phyloP scores from a whole-genome alignment of 2,797 vertebrate genomes.

The Amniataba percoides region DNA sequence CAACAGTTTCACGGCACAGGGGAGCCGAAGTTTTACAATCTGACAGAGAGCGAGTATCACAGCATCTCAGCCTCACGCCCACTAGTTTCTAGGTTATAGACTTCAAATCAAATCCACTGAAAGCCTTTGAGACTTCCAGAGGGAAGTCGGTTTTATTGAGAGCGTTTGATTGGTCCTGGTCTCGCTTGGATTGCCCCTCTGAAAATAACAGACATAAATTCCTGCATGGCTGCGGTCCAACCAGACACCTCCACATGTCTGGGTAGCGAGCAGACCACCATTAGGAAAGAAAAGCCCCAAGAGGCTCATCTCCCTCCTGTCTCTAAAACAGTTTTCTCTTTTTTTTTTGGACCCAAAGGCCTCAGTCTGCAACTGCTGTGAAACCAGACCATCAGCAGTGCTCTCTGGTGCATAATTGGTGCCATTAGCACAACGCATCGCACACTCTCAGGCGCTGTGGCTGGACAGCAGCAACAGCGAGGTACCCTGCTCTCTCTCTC shows the following conservation, averaged over 20 bases:
- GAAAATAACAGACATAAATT: slow-evolving; percentile 79
- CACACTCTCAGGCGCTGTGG: slow-evolving; percentile 53
- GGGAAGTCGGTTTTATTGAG: slow-evolving; percentile 72
- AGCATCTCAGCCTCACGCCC: slow-evolving; percentile 51
- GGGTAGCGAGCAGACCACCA: slow-evolving; percentile 42
- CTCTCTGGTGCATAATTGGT: slow-evolving; percentile 79
- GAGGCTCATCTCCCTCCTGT: slow-evolving; percentile 55
- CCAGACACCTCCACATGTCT: slow-evolving; percentile 69
- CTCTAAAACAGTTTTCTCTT: slow-evolving; percentile 18
- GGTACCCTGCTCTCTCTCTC: slow-evolving; percentile 32
- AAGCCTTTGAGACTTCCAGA: slow-evolving; percentile 66
- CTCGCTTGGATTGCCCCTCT: slow-evolving; percentile 66
- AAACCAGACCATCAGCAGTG: slow-evolving; percentile 63
- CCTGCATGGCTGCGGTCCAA: slow-evolving; percentile 55
- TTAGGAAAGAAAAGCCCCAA: slow-evolving; percentile 55
- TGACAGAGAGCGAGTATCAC: slow-evolving; percentile 53
- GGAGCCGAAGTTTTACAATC: slow-evolving; percentile 42
- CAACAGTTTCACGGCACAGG: slow-evolving; percentile 44
- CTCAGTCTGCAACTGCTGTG: slow-evolving; percentile 30
- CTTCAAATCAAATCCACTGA: slow-evolving; percentile 73
- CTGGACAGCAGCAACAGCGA: slow-evolving; percentile 38
- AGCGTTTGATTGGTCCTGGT: slow-evolving; percentile 69
- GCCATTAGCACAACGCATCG: slow-evolving; percentile 71
- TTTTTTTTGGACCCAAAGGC: slow-evolving; percentile 31
- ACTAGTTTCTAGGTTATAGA: slow-evolving; percentile 56